A percentile compares a stretch with the other conserved stretches of the same genome.
Conservation (phyloP, 2,797 vertebrate species). For the Hydrophis major region DNA sequence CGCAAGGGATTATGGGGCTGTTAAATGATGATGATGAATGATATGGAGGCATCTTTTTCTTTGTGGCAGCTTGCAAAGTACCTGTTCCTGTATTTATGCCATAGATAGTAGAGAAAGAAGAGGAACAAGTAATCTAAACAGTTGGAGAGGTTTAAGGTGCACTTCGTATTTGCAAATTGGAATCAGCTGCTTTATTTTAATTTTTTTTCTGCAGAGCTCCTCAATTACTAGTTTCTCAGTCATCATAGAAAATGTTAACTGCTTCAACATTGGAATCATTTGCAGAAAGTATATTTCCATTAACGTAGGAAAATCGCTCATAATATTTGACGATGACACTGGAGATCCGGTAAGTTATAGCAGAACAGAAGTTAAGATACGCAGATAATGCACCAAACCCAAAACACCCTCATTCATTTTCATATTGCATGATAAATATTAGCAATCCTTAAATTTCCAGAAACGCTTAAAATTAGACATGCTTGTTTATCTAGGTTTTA, state of each 20-base stretch:
- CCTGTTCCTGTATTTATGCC: neutral
- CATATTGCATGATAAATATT: neutral
- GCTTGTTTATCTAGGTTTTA: neutral
- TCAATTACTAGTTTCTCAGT: constrained; percentile 80
- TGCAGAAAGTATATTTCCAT: constrained; percentile 89
- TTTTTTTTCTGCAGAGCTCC: constrained; percentile 74
- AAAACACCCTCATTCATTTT: neutral
- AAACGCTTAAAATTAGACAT: neutral
- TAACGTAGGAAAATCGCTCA: constrained; percentile 78
- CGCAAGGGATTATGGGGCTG: no score
- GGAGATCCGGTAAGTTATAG: constrained; percentile 83
- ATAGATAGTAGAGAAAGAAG: neutral
- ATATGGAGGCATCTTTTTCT: neutral
- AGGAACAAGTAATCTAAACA: neutral
- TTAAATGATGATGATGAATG: no score
- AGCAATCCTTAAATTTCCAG: neutral
- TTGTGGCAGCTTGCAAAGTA: neutral
- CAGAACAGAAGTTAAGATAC: neutral
- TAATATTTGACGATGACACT: constrained; percentile 85
- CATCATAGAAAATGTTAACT: constrained; percentile 86
- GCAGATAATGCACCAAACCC: neutral
- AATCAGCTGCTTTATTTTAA: neutral
- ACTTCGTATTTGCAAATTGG: neutral
- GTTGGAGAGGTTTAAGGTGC: neutral
- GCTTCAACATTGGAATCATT: constrained; percentile 84